These are phyloP conservation scores for Megathymus violae DNA, from an alignment of 1,140 invertebrate genomes.

Conservation along the genomic window DNA sequence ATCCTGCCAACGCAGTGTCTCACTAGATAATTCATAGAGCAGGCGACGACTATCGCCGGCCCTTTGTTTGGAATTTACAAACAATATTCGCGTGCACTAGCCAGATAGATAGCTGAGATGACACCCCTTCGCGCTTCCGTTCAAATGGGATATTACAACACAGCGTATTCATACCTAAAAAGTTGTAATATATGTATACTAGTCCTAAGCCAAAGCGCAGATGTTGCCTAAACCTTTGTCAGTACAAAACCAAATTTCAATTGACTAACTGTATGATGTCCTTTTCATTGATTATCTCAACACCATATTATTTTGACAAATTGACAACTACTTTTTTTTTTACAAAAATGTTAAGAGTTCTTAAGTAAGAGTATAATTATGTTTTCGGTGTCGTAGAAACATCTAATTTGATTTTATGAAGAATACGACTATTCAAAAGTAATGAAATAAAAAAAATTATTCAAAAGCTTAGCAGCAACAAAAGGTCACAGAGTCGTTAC, in stretches of 20 bases:
- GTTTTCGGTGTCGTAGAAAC: too few relatives aligned
- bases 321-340: too few relatives aligned
- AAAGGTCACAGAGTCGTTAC: slow-evolving; percentile 5
- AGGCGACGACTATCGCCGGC: neutral
- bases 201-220: neutral
- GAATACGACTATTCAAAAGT: neutral
- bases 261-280: too few relatives aligned
- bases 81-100: slow-evolving; percentile 22
- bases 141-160: neutral
- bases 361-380: too few relatives aligned
- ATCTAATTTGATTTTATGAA: neutral
- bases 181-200: neutral
- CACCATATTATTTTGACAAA: too few relatives aligned
- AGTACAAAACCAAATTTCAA: neutral
- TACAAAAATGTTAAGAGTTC: too few relatives aligned
- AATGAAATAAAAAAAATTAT: slow-evolving; percentile 8
- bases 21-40: slow-evolving; percentile 17
- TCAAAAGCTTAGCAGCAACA: slow-evolving; percentile 5
- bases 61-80: slow-evolving; percentile 5
- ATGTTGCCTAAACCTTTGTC: neutral
- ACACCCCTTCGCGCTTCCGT: neutral
- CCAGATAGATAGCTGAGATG: slow-evolving; percentile 28
- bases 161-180: neutral
- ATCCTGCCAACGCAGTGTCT: neutral
- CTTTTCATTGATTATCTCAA: too few relatives aligned